Evolutionary conservation across 2,113 vertebrate genomes (phyloP), one percentile per base, ranked within the genome.

Genomic region (Oreocharis arfaki): DNA sequence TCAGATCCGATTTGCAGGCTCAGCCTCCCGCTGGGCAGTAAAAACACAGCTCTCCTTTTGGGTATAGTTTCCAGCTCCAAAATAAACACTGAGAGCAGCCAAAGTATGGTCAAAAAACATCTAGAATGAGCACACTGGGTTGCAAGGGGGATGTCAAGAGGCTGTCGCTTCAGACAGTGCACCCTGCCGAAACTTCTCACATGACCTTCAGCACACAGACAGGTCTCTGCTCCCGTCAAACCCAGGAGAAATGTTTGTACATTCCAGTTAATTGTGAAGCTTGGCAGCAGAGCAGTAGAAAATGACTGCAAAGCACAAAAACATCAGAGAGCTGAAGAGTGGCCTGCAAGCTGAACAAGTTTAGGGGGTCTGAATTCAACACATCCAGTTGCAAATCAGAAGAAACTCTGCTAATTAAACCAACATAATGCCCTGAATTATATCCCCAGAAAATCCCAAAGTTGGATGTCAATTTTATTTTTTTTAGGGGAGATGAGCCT

Each of bases 101-200:
- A 96, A 95, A 89, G 93, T 60, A 13, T 89, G 88, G 90, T 94
- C 90, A 95, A 60, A 95, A 96, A 93, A 78, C 88, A 94, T 93
- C 90, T 64, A 70, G 83, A 96, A 86, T 81, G 92, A 93, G 85
- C 92, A 90, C 88, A 30, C 71, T 84, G 90, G 79, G 88, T 70
- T 94, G 92, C 90, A 77, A 88, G 85, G 84, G 85, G 76, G 85
- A 91, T 92, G 93, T 91, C 96, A 96, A 87, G 90, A 94, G 85
- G 85, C 95, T 97, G 92, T 95, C 73, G 76, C 89, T 91, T 94
- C 92, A 97, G 96, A 94, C 93, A 75, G 52, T 96, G 93, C 93
- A 95, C 93, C 93, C 92, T 93, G 93, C 93, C 16, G 87, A 96
- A 96, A 80, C 52, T 94, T 96, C 93, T 95, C 93, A 88, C 68